These are phyloP conservation scores for Plecotus auritus DNA, from an alignment of 2,113 vertebrate genomes.

Conservation along the genomic window DNA sequence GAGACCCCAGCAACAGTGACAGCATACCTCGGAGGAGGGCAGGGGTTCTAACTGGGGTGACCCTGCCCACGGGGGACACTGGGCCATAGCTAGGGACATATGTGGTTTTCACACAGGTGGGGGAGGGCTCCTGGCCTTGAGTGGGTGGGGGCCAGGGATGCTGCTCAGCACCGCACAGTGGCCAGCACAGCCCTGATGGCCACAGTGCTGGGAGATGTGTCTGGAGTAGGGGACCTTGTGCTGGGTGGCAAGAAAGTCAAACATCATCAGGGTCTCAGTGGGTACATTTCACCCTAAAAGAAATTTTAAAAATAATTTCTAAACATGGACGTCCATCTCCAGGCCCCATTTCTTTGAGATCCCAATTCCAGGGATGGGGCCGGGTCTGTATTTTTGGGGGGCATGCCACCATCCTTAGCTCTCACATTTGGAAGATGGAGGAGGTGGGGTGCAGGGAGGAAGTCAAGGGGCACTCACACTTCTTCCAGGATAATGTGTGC, in stretches of 20 bases:
- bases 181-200: fast-evolving
- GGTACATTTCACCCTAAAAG: background rate
- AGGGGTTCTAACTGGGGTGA: background rate
- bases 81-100: background rate
- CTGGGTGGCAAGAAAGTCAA: background rate
- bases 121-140: background rate
- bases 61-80: background rate
- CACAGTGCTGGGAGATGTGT: background rate
- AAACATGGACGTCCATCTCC: background rate
- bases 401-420: no score
- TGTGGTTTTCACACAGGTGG: background rate
- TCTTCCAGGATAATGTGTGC: fast-evolving
- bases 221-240: background rate
- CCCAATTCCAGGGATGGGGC: background rate
- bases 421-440: background rate
- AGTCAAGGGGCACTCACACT: fast-evolving
- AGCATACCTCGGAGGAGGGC: background rate
- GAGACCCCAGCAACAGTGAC: background rate
- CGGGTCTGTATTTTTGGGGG: background rate
- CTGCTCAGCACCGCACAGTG: background rate
- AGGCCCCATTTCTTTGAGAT: background rate
- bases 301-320: background rate
- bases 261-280: background rate
- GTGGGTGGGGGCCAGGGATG: no score
- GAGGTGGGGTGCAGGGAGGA: background rate